Evolutionary conservation across 2,113 vertebrate species (phyloP).

Genomic region (Tichodroma muraria): DNA sequence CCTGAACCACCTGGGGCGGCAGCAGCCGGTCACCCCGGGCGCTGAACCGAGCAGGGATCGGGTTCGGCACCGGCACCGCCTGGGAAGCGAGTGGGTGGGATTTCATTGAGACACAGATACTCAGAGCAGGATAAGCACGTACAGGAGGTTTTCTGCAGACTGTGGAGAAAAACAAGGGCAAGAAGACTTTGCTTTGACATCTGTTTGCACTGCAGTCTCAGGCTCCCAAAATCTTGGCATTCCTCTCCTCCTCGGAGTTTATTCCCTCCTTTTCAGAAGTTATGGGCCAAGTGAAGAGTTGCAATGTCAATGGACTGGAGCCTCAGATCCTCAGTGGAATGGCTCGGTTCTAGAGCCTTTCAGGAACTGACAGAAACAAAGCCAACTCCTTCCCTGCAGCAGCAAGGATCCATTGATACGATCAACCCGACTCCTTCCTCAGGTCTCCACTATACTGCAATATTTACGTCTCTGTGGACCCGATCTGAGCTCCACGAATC

Average conservation of each 20-base stretch:
- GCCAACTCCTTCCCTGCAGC: neutral
- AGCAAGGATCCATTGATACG: neutral
- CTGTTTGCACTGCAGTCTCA: neutral
- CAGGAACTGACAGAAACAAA: neutral
- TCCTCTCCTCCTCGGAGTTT: neutral
- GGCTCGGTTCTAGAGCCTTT: neutral
- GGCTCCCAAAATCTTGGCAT: neutral
- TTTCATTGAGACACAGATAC: neutral
- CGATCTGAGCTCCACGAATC: neutral
- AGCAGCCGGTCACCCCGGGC: neutral
- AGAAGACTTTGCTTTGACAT: neutral
- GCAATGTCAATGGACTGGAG: neutral
- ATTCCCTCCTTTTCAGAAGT: neutral
- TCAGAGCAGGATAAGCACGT: neutral
- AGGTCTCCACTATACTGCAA: neutral
- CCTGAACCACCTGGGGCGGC: fast-evolving
- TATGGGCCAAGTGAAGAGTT: neutral
- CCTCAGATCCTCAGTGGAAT: neutral
- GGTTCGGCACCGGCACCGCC: neutral
- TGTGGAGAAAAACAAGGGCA: neutral
- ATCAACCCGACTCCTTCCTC: neutral
- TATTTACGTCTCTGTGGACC: neutral
- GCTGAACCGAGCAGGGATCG: neutral
- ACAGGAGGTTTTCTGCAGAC: neutral
- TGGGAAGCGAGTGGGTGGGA: neutral